Base-by-base conservation (phyloP, 2,113 vertebrate genomes). In the Crotophaga sulcirostris region DNA sequence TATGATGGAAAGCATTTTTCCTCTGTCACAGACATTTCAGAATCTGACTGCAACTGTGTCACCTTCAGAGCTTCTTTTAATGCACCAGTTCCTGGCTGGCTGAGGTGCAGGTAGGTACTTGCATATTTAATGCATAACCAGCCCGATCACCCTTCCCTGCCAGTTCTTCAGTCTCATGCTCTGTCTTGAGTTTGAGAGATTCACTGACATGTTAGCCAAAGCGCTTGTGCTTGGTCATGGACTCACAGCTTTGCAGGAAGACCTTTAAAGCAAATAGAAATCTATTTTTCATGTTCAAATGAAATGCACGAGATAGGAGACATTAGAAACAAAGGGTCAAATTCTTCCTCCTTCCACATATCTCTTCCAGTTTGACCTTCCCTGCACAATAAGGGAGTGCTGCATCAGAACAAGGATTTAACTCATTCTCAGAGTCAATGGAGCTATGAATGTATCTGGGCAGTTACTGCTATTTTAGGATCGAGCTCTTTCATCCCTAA, bases 151-250 rank as follows among this genome's bases (percentile, higher is more conserved):
- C 36, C 21, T 60, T 60, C 36, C 40, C 34, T 77, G 52, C 1
- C 9, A 10, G 12, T 9, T 82, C 45, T 17, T 0, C 0, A 7
- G 28, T 31, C 20, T 33, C 0, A 0, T 15, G 13, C 2, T 87
- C 36, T 1, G 0, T 24, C 25, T 72, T 1, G 3, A 54, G 21
- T 31, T 47, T 44, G 47, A 72, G 19, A 31, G 11, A 31, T 40
- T 67, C 42, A 49, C n/a, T 42, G 26, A 80, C 76, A 38, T 10
- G 45, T 47, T 49, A 72, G 29, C 26, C 29, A 10, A 72, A 72
- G 34, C 16, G 23, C 13, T 63, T 2, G 2, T 91, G 72, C 38
- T 75, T n/a, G 19, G 38, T 90, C 34, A 24, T 3, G 3, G 49
- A 40, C 23, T 58, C 21, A 29, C 20, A 91, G 68, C 9, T 84